Evolutionary conservation across 2,113 vertebrate species (phyloP).

Genomic region (Paedocypris sp.): DNA sequence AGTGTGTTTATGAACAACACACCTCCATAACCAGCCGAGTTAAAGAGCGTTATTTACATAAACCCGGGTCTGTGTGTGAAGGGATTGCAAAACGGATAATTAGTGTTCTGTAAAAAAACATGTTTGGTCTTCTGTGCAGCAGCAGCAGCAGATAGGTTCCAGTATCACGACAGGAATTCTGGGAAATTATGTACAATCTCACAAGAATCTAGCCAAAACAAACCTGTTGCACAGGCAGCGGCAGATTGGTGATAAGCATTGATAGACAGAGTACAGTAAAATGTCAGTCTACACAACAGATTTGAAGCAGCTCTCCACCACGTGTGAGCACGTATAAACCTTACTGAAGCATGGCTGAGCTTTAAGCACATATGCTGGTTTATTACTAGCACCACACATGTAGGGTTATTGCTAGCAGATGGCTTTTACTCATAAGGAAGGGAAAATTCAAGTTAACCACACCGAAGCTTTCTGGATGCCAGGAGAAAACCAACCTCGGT

Average conservation of each 20-base stretch:
- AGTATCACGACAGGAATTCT: background rate
- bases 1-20: slow-evolving; percentile 43
- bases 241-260: background rate
- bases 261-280: background rate
- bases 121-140: no score
- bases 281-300: background rate
- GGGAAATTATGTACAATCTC: background rate
- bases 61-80: slow-evolving; percentile 17
- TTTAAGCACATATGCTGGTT: background rate
- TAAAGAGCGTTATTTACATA: slow-evolving; percentile 54
- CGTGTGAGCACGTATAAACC: background rate
- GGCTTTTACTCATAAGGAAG: slow-evolving; percentile 13
- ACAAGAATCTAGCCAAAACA: background rate
- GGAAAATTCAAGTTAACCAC: background rate
- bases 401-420: slow-evolving; percentile 37
- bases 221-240: background rate
- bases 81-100: slow-evolving; percentile 6
- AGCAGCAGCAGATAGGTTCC: background rate
- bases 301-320: background rate
- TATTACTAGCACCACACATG: slow-evolving; percentile 7
- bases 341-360: background rate
- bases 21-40: slow-evolving; percentile 41
- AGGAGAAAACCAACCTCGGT: no score
- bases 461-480: background rate
- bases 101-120: background rate